These are phyloP conservation scores for Carassius carassius DNA, from an alignment of 2,113 vertebrate species.

Conservation along the genomic window DNA sequence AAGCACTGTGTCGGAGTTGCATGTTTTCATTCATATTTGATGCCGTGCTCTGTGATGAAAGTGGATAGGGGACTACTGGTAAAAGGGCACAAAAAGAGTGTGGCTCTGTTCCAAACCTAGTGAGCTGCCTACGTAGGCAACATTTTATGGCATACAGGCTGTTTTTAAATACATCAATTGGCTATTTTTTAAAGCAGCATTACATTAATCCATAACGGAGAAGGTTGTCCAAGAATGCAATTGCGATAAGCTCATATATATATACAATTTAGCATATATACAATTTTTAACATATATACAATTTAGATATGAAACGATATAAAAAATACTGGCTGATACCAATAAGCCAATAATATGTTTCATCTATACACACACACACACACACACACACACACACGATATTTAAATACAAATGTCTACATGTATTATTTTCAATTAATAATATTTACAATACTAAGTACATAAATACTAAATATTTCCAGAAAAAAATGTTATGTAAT, in stretches of 20 bases:
- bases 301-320: background rate
- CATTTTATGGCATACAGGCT: background rate
- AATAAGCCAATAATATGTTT: background rate
- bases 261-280: background rate
- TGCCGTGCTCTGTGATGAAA: constrained; percentile 17
- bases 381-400: no score
- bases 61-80: constrained; percentile 39
- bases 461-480: no score
- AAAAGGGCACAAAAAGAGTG: constrained; percentile 22
- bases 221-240: background rate
- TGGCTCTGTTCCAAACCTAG: background rate
- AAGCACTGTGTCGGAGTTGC: constrained; percentile 20
- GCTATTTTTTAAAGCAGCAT: background rate
- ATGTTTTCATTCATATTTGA: constrained; percentile 25
- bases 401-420: no score
- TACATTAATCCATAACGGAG: background rate
- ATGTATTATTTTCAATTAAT: no score
- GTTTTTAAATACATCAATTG: background rate
- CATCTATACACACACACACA: no score
- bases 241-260: background rate
- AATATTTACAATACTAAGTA: no score
- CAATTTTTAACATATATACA: background rate
- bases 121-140: background rate
- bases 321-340: background rate
- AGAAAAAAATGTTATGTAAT: no score